phyloP scores from a whole-genome alignment of 2,797 vertebrate genomes.

The Hyperoplus lanceolatus region DNA sequence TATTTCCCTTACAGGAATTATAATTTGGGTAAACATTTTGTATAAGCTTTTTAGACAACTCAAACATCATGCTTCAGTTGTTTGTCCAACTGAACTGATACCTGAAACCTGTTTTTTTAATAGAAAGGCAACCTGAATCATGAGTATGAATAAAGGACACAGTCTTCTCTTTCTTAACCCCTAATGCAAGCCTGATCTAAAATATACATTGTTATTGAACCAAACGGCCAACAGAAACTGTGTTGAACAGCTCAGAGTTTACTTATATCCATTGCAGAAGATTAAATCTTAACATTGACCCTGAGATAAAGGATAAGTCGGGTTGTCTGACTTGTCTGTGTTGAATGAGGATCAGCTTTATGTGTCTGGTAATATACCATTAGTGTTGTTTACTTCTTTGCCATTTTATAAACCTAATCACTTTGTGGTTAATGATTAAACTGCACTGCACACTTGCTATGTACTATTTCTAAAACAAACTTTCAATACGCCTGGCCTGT shows the following conservation, averaged over 20 bases:
- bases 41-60: conserved; percentile 84
- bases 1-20: conserved; percentile 82
- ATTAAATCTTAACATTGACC: conserved; percentile 57
- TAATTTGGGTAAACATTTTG: conserved; percentile 86
- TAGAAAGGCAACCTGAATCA: conserved; percentile 61
- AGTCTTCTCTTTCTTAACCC: conserved; percentile 71
- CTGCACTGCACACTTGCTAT: conserved; percentile 79
- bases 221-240: conserved; percentile 60
- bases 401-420: conserved; percentile 81
- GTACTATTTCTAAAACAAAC: conserved; percentile 82
- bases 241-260: conserved; percentile 61
- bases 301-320: conserved; percentile 45
- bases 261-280: conserved; percentile 52
- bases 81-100: conserved; percentile 69
- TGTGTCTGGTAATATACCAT: conserved; percentile 74
- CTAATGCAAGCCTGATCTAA: conserved; percentile 66
- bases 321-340: conserved; percentile 51
- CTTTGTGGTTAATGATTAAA: conserved; percentile 76
- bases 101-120: conserved; percentile 73
- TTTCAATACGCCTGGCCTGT: conserved; percentile 71
- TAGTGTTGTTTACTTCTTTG: conserved; percentile 76
- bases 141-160: conserved; percentile 69
- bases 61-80: conserved; percentile 77
- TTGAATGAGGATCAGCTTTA: conserved; percentile 77
- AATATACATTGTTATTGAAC: conserved; percentile 60